Conservation (phyloP, 1,140 invertebrate species). For the Apis laboriosa region DNA sequence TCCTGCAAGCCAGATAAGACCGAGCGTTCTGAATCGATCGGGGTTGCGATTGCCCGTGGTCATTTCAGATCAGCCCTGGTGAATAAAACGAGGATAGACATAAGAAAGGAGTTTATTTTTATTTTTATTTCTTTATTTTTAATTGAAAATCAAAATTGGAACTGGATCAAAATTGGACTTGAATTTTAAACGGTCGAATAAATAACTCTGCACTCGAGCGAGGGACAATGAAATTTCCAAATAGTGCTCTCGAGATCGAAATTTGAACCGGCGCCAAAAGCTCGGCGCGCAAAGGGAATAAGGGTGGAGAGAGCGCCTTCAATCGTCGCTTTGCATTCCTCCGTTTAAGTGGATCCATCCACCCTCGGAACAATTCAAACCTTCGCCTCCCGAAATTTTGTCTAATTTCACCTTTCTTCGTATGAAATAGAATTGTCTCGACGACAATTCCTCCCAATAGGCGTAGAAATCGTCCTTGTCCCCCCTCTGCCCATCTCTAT, state of each 20-base stretch:
- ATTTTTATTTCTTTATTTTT: too few relatives aligned
- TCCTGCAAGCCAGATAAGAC: too few relatives aligned
- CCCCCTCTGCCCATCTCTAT: neutral
- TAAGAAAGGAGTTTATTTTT: too few relatives aligned
- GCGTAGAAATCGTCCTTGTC: neutral
- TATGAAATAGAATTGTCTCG: neutral
- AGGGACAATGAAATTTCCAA: constrained; percentile 31
- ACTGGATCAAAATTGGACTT: too few relatives aligned
- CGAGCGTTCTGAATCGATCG: too few relatives aligned
- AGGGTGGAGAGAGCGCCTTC: constrained; percentile 12
- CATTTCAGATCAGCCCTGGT: too few relatives aligned
- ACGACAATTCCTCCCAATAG: neutral
- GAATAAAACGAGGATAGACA: too few relatives aligned
- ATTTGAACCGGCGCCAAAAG: constrained; percentile 53
- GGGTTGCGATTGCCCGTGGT: too few relatives aligned
- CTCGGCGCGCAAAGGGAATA: constrained; percentile 5
- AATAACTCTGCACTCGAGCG: neutral
- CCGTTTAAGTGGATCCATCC: constrained; percentile 39
- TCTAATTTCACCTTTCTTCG: too few relatives aligned
- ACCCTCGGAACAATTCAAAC: constrained; percentile 42
- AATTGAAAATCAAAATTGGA: too few relatives aligned
- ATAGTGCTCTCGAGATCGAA: neutral
- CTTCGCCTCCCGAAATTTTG: too few relatives aligned
- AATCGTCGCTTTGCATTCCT: constrained; percentile 42
- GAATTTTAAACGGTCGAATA: neutral